Base-by-base conservation (phyloP, 2,888 invertebrate species). In the Thymelicus acteon region DNA sequence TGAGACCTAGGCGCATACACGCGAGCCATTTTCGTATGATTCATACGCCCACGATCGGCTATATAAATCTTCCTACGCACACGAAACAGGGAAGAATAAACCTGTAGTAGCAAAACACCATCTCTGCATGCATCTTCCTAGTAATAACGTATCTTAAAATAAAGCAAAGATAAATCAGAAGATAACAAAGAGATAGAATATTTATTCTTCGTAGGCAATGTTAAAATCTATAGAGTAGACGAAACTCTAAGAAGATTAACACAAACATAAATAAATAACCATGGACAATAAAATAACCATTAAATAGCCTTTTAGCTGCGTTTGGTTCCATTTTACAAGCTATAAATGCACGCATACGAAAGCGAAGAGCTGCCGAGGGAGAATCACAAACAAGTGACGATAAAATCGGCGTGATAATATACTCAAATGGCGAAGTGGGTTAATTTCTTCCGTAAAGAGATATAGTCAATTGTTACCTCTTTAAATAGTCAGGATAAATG, bases 291-390 rank as follows among this genome's bases (percentile, higher is more conserved):
- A 66, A 72, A 68, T 67, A 64, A 54, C 60, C 60, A 48, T 72
- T 64, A 60, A 72, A 72, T 61, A 68, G 47, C 61, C 52, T 44
- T 60, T 54, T 65, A 31, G 73, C 71, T 70, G 69, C 69, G 71
- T 66, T 63, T 73, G 64, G 75, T 73, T 75, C 68, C 52, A 71
- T 74, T 75, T 76, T 69, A 76, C 74, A 73, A 74, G 66, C 74
- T 60, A 74, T 75, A 76, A 77, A 78, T 77, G 75, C 75, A 77
- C 66, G 72, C 74, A 74, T 77, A 76, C 72, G 73, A 77, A 70
- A 57, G 70, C 71, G 71, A 71, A 74, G 72, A 71, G 74, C 72
- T 67, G 48, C 67, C 65, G 67, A 70, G 52, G 31, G 63, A 67
- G 66, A 71, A 72, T 73, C 71, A 64, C 67, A 71, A 71, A 74